Base-by-base conservation (phyloP, 1,140 invertebrate genomes). In the Camponotus vicinus region DNA sequence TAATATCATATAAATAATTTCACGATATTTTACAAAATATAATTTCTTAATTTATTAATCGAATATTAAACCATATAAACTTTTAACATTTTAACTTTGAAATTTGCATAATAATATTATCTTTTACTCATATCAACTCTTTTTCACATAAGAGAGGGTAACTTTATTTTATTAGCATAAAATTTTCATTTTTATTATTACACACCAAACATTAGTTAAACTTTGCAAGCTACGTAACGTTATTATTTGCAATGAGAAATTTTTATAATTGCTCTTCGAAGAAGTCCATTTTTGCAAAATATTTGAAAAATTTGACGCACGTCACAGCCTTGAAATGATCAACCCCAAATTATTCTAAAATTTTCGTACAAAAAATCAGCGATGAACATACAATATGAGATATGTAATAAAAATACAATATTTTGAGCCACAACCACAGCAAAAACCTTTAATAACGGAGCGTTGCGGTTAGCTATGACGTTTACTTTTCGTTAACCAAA, bases 371-470 rank as follows among this genome's bases (percentile, higher is more conserved):
- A 69, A 15, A 34, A 71, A 5, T 18, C 13, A 52, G 40, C 52
- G 18, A 80, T 45, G 40, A 42, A 66, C 86, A 70, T 64, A 37
- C 42, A 52, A 86, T 82, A 78, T 64, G 9, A 11, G 2, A 18
- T 27, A 8, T 7, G 40, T 40, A 21, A 80, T n/a, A 55, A 42
- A 73, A 88, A 76, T 64, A 34, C 49, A 52, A 87, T 82, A 69
- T 73, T 71, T 21, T 7, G 37, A 2, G 45, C n/a, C 21, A 89
- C 83, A 71, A 69, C 59, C 85, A 37, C 42, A 82, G 57, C 37
- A 37, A 69, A 67, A 89, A 83, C 59, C 73, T 83, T 84, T 87
- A 87, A 89, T 89, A 84, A 89, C 73, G 71, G 45, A 71, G 21
- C 67, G 75, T 61, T 66, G 77, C 61, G 87, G 88, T 34, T 49